These are phyloP conservation scores for Drosophila paramelanica DNA, from an alignment of 2,888 invertebrate genomes.

Conservation along the genomic window DNA sequence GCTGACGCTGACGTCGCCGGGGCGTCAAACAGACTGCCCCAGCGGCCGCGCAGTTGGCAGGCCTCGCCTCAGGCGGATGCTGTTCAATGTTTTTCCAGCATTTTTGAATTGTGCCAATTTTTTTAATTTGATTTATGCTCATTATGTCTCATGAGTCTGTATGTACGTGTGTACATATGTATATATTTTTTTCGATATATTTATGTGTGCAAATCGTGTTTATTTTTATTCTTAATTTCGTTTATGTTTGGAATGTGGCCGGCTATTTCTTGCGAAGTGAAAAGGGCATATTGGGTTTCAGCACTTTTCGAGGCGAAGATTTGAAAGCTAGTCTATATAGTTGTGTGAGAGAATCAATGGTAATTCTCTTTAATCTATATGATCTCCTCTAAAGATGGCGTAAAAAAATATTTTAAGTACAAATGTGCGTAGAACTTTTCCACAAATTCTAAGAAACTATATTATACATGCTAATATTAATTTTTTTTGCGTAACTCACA, in stretches of 20 bases:
- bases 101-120: conserved; percentile 42
- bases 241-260: background rate
- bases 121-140: conserved; percentile 48
- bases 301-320: too few species aligned
- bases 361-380: too few species aligned
- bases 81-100: conserved; percentile 37
- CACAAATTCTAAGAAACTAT: too few species aligned
- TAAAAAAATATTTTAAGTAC: too few species aligned
- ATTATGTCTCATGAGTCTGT: conserved; percentile 23
- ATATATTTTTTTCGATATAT: conserved; percentile 6
- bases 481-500: too few species aligned
- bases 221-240: conserved; percentile 8
- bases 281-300: too few species aligned
- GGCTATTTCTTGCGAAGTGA: background rate
- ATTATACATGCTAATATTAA: too few species aligned
- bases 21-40: conserved; percentile 64
- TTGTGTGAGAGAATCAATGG: too few species aligned
- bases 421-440: too few species aligned
- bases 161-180: background rate
- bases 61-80: conserved; percentile 26
- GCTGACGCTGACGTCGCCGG: conserved; percentile 30
- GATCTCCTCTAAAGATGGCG: too few species aligned
- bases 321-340: too few species aligned
- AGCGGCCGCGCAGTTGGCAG: conserved; percentile 22
- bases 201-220: conserved; percentile 8